Base-by-base conservation (phyloP, 2,797 vertebrate species). In the Diplodus puntazzo region DNA sequence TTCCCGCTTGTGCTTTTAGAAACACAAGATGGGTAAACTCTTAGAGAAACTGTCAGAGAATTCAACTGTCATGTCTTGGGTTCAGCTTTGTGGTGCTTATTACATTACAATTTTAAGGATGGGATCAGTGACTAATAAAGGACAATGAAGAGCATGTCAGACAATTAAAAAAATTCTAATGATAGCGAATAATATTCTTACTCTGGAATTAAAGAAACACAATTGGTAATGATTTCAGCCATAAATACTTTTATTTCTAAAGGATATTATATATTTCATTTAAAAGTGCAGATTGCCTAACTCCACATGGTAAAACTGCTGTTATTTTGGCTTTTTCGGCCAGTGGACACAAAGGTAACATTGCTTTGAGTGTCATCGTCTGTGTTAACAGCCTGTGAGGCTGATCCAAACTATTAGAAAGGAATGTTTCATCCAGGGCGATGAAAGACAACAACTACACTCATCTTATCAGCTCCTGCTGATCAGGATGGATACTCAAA, bases 391-490 rank as follows among this genome's bases (percentile, higher is more conserved):
- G 89, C 88, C 91, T 89, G 87, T 73, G 91, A 90, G 90, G 90
- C 88, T 91, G 90, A 94, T 94, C 95, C 92, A 86, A 91, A 96
- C 94, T 94, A 96, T 97, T 97, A 96, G 81, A 83, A 77, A 95
- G 96, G 96, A 97, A 97, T 97, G 96, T 97, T 96, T 97, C 94
- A 96, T 97, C 95, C 96, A 69, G 93, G 92, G 96, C 68, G 95
- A 95, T 96, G 97, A 97, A 84, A 92, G 96, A 97, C 90, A 93
- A 94, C 92, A 92, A 94, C 95, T 95, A 94, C 93, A 90, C 79
- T 92, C 90, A 87, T 94, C 95, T 95, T 97, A 97, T 96, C 96
- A 95, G 94, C 93, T 93, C 93, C 95, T 93, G 89, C 87, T 92
- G 80, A 94, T 96, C 95, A 93, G 90, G 89, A 90, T 77, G 80